Evolutionary conservation across 2,113 vertebrate species (phyloP).

Genomic region (Panurus biarmicus): DNA sequence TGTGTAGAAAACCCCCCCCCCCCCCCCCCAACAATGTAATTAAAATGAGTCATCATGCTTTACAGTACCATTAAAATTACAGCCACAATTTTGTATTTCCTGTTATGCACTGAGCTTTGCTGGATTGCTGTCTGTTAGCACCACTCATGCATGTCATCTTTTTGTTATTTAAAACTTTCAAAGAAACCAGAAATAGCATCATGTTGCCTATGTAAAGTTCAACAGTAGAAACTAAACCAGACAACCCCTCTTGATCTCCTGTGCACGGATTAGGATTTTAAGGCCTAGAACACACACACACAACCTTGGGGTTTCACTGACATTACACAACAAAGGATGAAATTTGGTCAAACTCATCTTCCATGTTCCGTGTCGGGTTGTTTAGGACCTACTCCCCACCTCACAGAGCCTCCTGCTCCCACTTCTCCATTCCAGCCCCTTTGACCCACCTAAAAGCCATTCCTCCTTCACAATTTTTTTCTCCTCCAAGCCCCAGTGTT

Average conservation of each 20-base stretch:
- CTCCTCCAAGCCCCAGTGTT: not conserved
- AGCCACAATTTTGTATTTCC: not conserved
- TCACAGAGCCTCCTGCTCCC: not conserved
- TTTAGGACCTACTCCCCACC: not conserved
- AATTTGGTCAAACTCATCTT: not conserved
- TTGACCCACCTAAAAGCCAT: not conserved
- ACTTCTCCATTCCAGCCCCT: not conserved
- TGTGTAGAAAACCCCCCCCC: not conserved
- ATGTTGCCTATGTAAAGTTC: not conserved
- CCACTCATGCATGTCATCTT: not conserved
- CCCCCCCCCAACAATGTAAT: not conserved
- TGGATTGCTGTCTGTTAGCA: not conserved
- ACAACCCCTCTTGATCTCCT: not conserved
- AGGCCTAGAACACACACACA: not conserved
- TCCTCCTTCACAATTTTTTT: not conserved
- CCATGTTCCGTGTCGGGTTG: not conserved
- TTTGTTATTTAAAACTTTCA: not conserved
- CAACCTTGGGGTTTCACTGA: not conserved
- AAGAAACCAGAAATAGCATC: not conserved
- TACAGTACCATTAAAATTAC: not conserved
- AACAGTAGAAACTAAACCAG: not conserved
- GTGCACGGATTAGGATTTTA: not conserved
- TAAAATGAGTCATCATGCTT: not conserved
- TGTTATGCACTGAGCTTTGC: not conserved
- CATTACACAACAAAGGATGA: not conserved